Evolutionary conservation across 2,113 vertebrate species (phyloP).

Genomic region (Potamarius usumacintae): DNA sequence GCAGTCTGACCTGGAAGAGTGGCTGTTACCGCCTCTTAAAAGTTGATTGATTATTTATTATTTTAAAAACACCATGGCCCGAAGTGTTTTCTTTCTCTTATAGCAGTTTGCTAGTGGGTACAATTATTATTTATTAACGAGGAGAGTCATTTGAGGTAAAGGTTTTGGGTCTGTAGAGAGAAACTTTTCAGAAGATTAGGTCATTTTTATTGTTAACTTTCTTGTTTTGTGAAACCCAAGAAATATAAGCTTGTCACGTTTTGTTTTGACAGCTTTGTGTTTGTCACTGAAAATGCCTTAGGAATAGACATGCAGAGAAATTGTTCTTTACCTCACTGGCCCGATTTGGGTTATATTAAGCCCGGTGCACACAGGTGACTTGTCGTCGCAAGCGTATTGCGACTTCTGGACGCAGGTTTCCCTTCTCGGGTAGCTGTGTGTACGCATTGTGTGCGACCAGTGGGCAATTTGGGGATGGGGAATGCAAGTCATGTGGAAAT

Average conservation of each 20-base stretch:
- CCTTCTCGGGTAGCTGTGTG: too few species aligned
- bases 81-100: background rate
- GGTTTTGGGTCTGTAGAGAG: background rate
- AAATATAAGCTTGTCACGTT: background rate
- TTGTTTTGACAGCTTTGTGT: background rate
- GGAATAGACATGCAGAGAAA: background rate
- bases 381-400: too few species aligned
- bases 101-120: background rate
- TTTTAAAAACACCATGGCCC: background rate
- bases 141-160: background rate
- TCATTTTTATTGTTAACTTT: background rate
- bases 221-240: background rate
- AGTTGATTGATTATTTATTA: background rate
- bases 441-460: too few species aligned
- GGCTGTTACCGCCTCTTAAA: background rate
- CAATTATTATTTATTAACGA: background rate
- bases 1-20: background rate
- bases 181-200: background rate
- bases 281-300: background rate
- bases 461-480: too few species aligned
- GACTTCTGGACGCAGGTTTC: too few species aligned
- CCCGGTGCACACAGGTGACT: too few species aligned
- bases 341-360: too few species aligned
- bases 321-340: background rate
- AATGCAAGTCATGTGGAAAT: too few species aligned